Conservation (phyloP, 2,888 invertebrate species). For the Pseudoips prasinana region DNA sequence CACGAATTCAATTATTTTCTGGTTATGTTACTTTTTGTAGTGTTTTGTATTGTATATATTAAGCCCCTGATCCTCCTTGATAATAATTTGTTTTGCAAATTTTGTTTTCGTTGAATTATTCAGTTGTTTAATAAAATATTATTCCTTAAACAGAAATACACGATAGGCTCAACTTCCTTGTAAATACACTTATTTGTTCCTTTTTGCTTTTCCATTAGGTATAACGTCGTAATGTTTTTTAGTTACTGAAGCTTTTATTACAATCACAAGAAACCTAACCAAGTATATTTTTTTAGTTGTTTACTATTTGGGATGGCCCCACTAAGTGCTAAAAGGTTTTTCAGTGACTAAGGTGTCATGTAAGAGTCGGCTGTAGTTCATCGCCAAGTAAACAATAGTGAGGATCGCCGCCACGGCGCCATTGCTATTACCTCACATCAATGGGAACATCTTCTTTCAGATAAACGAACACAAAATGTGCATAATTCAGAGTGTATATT, state of each 20-base stretch:
- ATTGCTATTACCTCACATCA: slow-evolving; percentile 55
- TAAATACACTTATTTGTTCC: slow-evolving; percentile 11
- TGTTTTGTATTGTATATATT: not conserved
- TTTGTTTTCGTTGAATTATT: slow-evolving; percentile 9
- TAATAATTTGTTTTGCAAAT: slow-evolving; percentile 2
- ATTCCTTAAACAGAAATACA: not conserved
- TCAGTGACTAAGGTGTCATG: slow-evolving; percentile 31
- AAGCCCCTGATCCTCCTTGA: not conserved
- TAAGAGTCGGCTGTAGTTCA: slow-evolving; percentile 23
- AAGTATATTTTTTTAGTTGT: too few species aligned
- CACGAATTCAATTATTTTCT: slow-evolving; percentile 9
- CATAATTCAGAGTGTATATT: slow-evolving; percentile 45
- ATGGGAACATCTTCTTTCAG: slow-evolving; percentile 47
- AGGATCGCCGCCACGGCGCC: slow-evolving; percentile 58
- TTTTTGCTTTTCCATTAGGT: too few species aligned
- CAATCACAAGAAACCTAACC: too few species aligned
- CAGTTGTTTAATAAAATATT: slow-evolving; percentile 6
- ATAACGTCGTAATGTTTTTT: too few species aligned
- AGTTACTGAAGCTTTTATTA: too few species aligned
- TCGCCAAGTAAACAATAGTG: slow-evolving; percentile 48
- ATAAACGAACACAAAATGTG: slow-evolving; percentile 50
- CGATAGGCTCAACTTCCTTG: not conserved
- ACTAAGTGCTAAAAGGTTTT: slow-evolving; percentile 38
- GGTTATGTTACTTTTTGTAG: not conserved
- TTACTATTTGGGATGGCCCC: slow-evolving; percentile 4